phyloP scores from a whole-genome alignment of 2,113 vertebrate genomes.

The Pao palembangensis region DNA sequence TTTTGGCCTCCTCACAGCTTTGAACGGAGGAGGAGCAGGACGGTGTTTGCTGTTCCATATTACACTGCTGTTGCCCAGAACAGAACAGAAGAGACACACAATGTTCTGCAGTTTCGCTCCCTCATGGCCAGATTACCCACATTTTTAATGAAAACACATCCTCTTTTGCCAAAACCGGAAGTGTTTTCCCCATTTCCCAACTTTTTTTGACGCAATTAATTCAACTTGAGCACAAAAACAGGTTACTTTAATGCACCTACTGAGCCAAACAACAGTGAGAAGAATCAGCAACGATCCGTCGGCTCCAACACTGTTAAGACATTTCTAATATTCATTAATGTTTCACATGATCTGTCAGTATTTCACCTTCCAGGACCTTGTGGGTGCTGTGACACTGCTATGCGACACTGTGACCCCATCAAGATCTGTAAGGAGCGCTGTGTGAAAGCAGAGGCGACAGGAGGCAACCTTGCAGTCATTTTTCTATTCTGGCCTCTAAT shows the following conservation, averaged over 20 bases:
- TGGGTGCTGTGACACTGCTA: constrained; percentile 21
- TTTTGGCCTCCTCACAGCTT: constrained; percentile 30
- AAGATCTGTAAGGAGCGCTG: constrained; percentile 35
- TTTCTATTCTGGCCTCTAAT: constrained; percentile 60
- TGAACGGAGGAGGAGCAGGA: constrained; percentile 40
- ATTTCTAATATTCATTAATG: no score
- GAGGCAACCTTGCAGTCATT: constrained; percentile 57
- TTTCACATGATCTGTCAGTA: no score
- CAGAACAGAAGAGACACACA: constrained; percentile 2
- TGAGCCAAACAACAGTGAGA: no score
- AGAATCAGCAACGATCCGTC: no score
- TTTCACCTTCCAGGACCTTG: constrained; percentile 21
- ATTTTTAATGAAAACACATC: background rate
- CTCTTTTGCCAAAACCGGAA: no score
- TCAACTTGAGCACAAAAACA: no score
- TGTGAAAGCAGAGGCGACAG: constrained; percentile 53
- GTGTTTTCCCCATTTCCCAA: no score
- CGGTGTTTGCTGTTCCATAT: constrained; percentile 1
- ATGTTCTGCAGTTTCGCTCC: background rate
- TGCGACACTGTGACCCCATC: constrained; percentile 43
- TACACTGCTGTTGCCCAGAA: background rate
- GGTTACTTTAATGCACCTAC: no score
- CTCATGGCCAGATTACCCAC: background rate
- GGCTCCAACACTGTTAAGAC: no score
- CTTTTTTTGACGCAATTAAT: no score